Conservation (phyloP, 1,140 invertebrate genomes). For the Homarus americanus region DNA sequence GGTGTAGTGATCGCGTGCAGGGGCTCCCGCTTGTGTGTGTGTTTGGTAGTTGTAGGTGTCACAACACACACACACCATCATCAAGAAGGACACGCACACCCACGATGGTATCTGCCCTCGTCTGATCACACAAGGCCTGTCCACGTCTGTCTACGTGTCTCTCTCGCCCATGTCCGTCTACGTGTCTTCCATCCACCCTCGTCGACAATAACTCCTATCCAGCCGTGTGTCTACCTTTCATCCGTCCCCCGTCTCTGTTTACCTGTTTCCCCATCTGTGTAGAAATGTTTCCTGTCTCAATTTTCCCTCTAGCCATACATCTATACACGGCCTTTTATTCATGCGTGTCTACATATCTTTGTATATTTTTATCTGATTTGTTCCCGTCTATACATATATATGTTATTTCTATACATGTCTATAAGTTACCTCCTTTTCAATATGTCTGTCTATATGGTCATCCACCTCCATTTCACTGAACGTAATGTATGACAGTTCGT, state of each 20-base stretch:
- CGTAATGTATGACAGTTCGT: too few relatives aligned
- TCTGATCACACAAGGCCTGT: neutral
- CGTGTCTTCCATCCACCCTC: too few relatives aligned
- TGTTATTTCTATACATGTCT: too few relatives aligned
- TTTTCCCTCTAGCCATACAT: too few relatives aligned
- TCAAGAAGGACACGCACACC: slow-evolving; percentile 32
- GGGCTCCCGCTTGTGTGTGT: neutral
- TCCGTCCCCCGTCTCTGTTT: neutral
- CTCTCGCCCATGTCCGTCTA: neutral
- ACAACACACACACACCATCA: slow-evolving; percentile 15
- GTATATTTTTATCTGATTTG: too few relatives aligned
- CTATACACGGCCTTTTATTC: too few relatives aligned
- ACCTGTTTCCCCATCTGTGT: neutral
- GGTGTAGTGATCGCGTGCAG: neutral
- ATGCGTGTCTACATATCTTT: too few relatives aligned
- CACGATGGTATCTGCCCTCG: neutral
- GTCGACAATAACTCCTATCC: too few relatives aligned
- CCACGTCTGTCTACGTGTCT: neutral
- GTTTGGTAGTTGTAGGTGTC: slow-evolving; percentile 33
- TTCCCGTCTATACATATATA: too few relatives aligned
- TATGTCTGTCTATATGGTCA: too few relatives aligned
- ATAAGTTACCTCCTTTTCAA: too few relatives aligned
- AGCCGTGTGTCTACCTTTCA: neutral
- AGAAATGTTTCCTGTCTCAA: neutral
- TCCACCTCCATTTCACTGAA: too few relatives aligned